Evolutionary conservation across 2,888 invertebrate species (phyloP).

Genomic region (Pristionchus arcanus): DNA sequence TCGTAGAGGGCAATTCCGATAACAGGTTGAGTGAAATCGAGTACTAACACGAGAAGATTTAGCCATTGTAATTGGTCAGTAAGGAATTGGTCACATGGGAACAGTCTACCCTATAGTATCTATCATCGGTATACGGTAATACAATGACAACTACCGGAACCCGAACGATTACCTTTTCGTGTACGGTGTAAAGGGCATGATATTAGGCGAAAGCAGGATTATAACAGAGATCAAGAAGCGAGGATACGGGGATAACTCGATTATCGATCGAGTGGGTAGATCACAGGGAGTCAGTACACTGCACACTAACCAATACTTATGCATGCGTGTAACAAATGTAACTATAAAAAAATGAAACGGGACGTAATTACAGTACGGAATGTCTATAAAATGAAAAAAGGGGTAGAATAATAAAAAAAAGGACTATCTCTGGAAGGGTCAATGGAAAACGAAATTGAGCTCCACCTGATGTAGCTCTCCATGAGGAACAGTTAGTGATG

Average conservation of each 20-base stretch:
- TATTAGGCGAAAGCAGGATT: slow-evolving; percentile 34
- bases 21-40: slow-evolving; percentile 11
- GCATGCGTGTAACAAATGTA: background rate
- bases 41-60: slow-evolving; percentile 33
- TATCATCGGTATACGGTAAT: slow-evolving; percentile 28
- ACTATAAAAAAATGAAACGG: background rate
- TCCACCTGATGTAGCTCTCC: slow-evolving; percentile 17
- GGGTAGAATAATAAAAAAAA: background rate
- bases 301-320: background rate
- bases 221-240: slow-evolving; percentile 36
- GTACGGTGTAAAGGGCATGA: slow-evolving; percentile 26
- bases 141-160: slow-evolving; percentile 20
- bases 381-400: background rate
- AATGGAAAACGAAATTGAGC: slow-evolving; percentile 51
- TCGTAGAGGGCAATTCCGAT: slow-evolving; percentile 9
- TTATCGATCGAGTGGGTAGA: background rate
- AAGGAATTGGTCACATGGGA: slow-evolving; percentile 12
- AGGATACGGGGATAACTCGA: slow-evolving; percentile 24
- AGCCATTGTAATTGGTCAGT: slow-evolving; percentile 25
- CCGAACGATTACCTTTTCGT: background rate
- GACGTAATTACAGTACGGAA: background rate
- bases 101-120: slow-evolving; percentile 26
- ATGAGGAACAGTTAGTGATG: slow-evolving; percentile 45
- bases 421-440: background rate
- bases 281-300: slow-evolving; percentile 12